Conservation (phyloP, 2,888 invertebrate genomes). For the Drosophila engyochracea region DNA sequence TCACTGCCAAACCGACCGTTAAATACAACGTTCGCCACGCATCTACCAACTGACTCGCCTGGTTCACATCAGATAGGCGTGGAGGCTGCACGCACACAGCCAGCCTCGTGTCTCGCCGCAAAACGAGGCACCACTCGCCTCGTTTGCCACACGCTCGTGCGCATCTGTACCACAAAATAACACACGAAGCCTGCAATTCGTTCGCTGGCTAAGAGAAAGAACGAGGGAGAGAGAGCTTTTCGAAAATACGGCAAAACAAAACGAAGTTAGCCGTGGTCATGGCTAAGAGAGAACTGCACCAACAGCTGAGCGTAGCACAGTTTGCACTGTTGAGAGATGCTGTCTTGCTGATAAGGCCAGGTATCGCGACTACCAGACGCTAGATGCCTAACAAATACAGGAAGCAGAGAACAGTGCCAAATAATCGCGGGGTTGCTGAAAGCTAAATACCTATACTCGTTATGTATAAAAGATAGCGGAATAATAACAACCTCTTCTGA, state of each 20-base stretch:
- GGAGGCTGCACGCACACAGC: conserved; percentile 64
- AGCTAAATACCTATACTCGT: background rate
- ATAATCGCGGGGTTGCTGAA: background rate
- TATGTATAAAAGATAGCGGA: background rate
- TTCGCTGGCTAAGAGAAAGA: conserved; percentile 19
- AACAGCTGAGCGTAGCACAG: conserved; percentile 60
- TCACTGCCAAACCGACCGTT: conserved; percentile 83
- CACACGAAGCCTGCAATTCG: conserved; percentile 35
- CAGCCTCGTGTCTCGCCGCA: conserved; percentile 46
- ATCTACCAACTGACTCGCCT: conserved; percentile 81
- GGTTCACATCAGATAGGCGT: conserved; percentile 69
- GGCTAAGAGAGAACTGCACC: conserved; percentile 35
- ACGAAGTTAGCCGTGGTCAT: conserved; percentile 54
- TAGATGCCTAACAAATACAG: background rate
- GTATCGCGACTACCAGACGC: conserved; percentile 1
- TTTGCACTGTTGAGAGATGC: conserved; percentile 1
- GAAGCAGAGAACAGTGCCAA: background rate
- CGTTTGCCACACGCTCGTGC: conserved; percentile 25
- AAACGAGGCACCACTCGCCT: conserved; percentile 43
- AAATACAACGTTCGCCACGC: conserved; percentile 84
- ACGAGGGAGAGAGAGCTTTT: background rate
- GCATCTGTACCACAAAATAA: conserved; percentile 27
- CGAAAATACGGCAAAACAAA: conserved; percentile 20
- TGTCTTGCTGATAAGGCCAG: conserved; percentile 26
- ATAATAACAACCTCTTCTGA: background rate